Conservation (phyloP, 2,888 invertebrate genomes). For the Anarsia innoxiella region DNA sequence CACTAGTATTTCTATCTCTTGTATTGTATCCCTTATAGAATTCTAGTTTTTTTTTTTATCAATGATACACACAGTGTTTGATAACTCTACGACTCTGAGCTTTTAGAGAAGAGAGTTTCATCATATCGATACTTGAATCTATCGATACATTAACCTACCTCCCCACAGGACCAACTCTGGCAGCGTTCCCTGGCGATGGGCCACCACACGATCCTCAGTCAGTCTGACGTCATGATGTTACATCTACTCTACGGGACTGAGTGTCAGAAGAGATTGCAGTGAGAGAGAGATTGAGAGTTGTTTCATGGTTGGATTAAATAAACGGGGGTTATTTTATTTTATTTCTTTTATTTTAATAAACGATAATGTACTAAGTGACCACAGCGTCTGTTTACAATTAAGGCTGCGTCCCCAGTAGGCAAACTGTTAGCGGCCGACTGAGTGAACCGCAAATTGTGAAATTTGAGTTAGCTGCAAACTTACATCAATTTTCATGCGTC, state of each 20-base stretch:
- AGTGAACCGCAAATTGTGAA: too few relatives aligned
- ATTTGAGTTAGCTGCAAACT: too few relatives aligned
- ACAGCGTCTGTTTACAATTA: background rate
- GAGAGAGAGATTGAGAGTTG: background rate
- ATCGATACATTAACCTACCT: background rate
- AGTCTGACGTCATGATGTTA: conserved; percentile 27
- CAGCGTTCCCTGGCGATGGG: conserved; percentile 48
- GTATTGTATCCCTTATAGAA: too few relatives aligned
- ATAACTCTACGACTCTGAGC: background rate
- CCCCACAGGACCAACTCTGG: conserved; percentile 47
- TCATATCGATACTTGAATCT: background rate
- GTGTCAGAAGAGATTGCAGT: conserved; percentile 23
- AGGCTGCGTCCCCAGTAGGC: too few relatives aligned
- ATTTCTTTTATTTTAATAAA: background rate
- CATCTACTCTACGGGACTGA: conserved; percentile 34
- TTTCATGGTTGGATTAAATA: background rate
- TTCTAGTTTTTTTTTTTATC: too few relatives aligned
- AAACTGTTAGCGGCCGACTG: too few relatives aligned
- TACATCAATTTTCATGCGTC: too few relatives aligned
- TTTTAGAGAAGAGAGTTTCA: background rate
- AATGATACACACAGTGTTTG: background rate
- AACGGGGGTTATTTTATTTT: background rate
- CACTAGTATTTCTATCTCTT: too few relatives aligned
- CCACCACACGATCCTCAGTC: conserved; percentile 28
- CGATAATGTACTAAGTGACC: background rate